Evolutionary conservation across 2,113 vertebrate genomes (phyloP), one percentile per base, ranked within the genome.

Genomic region (Burhinus bistriatus): DNA sequence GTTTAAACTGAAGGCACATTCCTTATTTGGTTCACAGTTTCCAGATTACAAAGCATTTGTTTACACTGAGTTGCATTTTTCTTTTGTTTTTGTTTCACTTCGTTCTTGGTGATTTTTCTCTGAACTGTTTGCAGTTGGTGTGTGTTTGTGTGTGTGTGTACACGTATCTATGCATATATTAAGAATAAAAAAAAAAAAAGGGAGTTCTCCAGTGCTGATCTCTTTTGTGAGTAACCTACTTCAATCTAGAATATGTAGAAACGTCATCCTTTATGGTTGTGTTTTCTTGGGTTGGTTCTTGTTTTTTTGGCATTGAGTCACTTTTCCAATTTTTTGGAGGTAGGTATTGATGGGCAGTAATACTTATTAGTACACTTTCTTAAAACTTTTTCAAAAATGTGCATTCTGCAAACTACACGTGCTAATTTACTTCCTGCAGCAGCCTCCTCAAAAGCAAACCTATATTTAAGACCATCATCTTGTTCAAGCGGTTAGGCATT

Each of bases 41-140:
- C 95, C 94, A 93, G 95, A 93, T 97, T 97, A 92, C 93, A 98
- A 93, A 97, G 90, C 93, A 92, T 94, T 98, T 95, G 70, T 97
- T 97, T 97, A 97, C 27, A 32, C 87, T 90, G 95, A 97, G 89
- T 95, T 97, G 87, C 87, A 68, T 96, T 98, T 87, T 97, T 97
- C 69, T 97, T 96, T 97, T 96, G 75, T 94, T 96, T 91, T 80
- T 87, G 94, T 87, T 95, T 89, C 70, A 89, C 88, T 97, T 90
- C 95, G 55, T 97, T 97, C 49, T 75, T 90, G 66, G 66, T 94
- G 87, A 81, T 89, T 93, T 82, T 97, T 69, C 69, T 96, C 95
- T 95, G 94, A 93, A 68, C 69, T 88, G 59, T 95, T 92, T 62
- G 80, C 66, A 90, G 62, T 81, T 95, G 76, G 94, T 88, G 90